These are phyloP conservation scores for Congeria kusceri DNA, from an alignment of 2,888 invertebrate genomes.

Conservation along the genomic window DNA sequence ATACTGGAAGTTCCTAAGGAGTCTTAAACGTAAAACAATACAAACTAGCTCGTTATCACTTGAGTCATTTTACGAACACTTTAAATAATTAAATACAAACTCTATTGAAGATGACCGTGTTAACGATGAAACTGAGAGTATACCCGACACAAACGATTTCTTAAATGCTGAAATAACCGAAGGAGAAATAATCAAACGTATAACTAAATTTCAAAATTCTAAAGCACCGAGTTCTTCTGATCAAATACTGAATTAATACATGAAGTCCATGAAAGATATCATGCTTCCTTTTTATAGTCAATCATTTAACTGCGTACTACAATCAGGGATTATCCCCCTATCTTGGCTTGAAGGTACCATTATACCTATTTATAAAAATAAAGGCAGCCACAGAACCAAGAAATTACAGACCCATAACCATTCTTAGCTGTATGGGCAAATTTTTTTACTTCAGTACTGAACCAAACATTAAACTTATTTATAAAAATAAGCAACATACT, in stretches of 20 bases:
- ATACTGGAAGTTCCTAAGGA: conserved; percentile 30
- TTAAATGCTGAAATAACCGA: not conserved
- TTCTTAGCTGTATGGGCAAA: not conserved
- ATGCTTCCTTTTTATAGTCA: no score
- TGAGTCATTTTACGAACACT: conserved; percentile 23
- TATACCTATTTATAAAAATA: conserved; percentile 15
- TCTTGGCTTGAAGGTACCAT: not conserved
- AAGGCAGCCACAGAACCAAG: not conserved
- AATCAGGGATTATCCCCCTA: no score
- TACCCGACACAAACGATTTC: not conserved
- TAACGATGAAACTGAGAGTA: not conserved
- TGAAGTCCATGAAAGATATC: conserved; percentile 5
- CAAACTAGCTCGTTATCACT: not conserved
- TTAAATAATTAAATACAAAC: conserved; percentile 8
- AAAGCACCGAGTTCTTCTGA: not conserved
- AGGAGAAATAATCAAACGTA: no score
- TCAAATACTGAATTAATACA: conserved; percentile 15
- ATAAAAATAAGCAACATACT: no score
- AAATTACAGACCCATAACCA: conserved; percentile 39
- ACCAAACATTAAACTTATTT: no score
- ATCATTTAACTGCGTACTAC: no score
- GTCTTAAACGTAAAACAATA: conserved; percentile 12
- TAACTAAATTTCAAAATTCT: not conserved
- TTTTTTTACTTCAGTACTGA: no score
- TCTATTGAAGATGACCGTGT: not conserved